Conservation (phyloP, 2,888 invertebrate species). For the Sussaba pulchella region DNA sequence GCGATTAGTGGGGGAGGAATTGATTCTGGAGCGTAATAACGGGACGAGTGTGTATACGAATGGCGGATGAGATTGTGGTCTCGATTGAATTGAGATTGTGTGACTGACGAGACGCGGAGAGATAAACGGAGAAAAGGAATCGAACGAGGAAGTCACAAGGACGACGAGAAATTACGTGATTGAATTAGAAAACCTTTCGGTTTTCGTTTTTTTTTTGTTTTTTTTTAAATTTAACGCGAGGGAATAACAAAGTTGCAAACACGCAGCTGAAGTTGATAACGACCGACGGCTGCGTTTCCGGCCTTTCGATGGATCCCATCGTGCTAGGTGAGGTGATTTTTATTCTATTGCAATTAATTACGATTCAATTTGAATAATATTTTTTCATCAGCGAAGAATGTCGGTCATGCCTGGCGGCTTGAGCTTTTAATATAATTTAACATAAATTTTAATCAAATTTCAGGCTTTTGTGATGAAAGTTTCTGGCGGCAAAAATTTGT, state of each 20-base stretch:
- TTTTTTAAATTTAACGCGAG: conserved; percentile 16
- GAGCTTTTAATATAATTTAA: no score
- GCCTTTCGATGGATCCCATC: conserved; percentile 79
- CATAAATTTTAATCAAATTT: no score
- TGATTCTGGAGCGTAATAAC: background rate
- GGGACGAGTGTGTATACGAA: background rate
- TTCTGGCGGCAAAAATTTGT: no score
- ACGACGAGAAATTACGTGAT: conserved; percentile 15
- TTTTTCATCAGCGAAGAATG: no score
- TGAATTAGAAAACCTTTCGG: no score
- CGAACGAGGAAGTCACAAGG: background rate
- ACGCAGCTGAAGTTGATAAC: conserved; percentile 54
- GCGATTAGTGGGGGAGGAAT: background rate
- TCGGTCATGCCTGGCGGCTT: no score
- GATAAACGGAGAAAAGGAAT: background rate
- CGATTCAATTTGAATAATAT: no score
- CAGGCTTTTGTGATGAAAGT: no score
- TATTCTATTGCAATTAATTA: no score
- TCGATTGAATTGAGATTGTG: background rate
- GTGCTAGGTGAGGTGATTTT: conserved; percentile 77
- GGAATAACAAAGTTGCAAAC: conserved; percentile 55
- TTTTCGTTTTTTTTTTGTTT: no score
- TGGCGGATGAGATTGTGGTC: background rate
- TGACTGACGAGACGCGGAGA: background rate
- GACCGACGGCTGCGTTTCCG: conserved; percentile 75